Conservation (phyloP, 2,797 vertebrate species). For the Chaenodraco wilsoni region DNA sequence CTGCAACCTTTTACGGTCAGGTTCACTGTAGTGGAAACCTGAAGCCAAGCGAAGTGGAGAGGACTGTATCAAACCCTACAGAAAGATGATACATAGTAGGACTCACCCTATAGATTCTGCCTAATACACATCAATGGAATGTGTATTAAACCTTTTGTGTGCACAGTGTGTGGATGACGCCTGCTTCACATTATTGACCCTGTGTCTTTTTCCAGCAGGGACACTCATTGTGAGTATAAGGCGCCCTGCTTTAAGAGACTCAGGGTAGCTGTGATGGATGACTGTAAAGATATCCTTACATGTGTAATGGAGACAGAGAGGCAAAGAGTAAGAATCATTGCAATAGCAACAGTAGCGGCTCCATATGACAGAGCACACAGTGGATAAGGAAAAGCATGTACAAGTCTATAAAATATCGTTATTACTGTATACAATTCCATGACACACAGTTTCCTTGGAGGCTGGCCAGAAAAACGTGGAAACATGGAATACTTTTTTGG, state of each 20-base stretch:
- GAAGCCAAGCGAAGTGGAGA: slow-evolving; percentile 19
- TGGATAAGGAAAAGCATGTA: neutral
- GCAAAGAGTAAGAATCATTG: slow-evolving; percentile 1
- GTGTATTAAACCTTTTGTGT: neutral
- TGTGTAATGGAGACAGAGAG: slow-evolving; percentile 51
- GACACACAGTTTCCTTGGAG: neutral
- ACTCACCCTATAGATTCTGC: neutral
- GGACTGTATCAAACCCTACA: slow-evolving; percentile 4
- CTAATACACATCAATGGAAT: neutral
- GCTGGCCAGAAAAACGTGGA: neutral
- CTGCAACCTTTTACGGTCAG: slow-evolving; percentile 47
- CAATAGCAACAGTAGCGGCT: slow-evolving; percentile 14
- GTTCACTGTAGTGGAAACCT: slow-evolving; percentile 56
- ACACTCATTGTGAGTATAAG: slow-evolving; percentile 25
- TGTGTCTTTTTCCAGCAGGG: slow-evolving; percentile 15
- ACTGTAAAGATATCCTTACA: slow-evolving; percentile 38
- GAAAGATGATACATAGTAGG: neutral
- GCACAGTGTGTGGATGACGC: neutral
- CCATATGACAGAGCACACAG: neutral
- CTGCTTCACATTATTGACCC: slow-evolving; percentile 25
- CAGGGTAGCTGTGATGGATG: slow-evolving; percentile 54
- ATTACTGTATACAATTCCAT: neutral
- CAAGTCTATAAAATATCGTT: neutral
- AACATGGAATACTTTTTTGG: neutral
- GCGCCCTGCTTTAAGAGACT: slow-evolving; percentile 14